phyloP scores from a whole-genome alignment of 2,888 invertebrate species.

The Polyommatus iphigenia region DNA sequence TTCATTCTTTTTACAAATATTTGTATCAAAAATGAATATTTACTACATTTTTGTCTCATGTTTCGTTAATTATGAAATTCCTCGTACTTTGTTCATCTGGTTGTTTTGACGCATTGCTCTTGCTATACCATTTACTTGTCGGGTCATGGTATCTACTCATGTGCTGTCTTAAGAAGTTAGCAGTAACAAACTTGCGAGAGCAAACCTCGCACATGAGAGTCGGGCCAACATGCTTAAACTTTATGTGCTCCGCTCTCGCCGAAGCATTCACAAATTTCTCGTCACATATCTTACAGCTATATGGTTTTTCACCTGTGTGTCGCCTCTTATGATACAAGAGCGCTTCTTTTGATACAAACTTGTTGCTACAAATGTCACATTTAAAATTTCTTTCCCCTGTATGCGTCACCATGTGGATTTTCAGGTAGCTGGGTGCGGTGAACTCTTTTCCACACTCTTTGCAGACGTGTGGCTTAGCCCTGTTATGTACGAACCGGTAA shows the following conservation, averaged over 20 bases:
- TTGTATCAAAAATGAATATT: too few relatives aligned
- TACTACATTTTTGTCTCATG: background rate
- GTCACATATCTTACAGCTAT: constrained; percentile 60
- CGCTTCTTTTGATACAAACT: constrained; percentile 70
- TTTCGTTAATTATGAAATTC: constrained; percentile 38
- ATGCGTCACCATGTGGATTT: constrained; percentile 66
- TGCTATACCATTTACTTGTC: constrained; percentile 61
- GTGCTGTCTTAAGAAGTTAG: constrained; percentile 63
- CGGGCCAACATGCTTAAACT: constrained; percentile 67
- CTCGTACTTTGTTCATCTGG: constrained; percentile 60
- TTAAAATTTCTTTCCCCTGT: constrained; percentile 69
- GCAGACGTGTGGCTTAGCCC: constrained; percentile 66
- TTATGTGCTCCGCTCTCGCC: constrained; percentile 69
- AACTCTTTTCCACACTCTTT: constrained; percentile 64
- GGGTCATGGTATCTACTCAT: constrained; percentile 66
- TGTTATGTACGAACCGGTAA: constrained; percentile 63
- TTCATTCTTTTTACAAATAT: too few relatives aligned
- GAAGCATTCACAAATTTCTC: constrained; percentile 72
- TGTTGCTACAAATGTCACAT: constrained; percentile 60
- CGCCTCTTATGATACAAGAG: constrained; percentile 66
- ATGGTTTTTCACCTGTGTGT: constrained; percentile 72
- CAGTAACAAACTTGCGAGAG: constrained; percentile 65
- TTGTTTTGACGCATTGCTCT: constrained; percentile 55
- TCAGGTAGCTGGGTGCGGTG: constrained; percentile 70
- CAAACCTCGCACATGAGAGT: constrained; percentile 66